phyloP scores from a whole-genome alignment of 2,797 vertebrate species.

The Atherinosoma microstoma region DNA sequence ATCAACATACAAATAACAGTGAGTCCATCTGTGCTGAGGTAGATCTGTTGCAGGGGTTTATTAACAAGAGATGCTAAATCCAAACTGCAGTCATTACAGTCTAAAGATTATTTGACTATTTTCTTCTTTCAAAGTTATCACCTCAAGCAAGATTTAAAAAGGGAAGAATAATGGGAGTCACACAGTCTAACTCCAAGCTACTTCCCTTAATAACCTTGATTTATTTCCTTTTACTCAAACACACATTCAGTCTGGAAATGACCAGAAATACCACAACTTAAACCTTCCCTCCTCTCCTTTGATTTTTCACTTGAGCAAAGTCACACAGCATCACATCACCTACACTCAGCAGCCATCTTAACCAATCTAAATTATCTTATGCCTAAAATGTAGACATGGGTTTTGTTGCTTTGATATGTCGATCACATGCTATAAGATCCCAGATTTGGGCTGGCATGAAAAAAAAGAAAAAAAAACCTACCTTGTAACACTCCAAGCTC shows the following conservation, averaged over 20 bases:
- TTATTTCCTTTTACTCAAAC: constrained; percentile 10
- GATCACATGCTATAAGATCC: constrained; percentile 4
- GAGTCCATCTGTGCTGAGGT: constrained; percentile 80
- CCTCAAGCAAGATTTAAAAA: constrained; percentile 5
- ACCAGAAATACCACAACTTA: neutral
- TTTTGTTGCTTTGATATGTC: neutral
- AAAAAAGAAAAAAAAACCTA: neutral
- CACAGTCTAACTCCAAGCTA: neutral
- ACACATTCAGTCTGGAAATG: neutral
- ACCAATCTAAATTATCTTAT: neutral
- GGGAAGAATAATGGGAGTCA: constrained; percentile 1
- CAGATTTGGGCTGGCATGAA: neutral
- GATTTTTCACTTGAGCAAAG: constrained; percentile 4
- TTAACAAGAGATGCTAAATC: constrained; percentile 18
- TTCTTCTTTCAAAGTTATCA: constrained; percentile 7
- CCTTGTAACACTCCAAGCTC: constrained; percentile 1
- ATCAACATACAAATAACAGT: constrained; percentile 89
- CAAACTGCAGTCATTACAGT: neutral
- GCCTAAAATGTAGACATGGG: neutral
- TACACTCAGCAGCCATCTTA: neutral
- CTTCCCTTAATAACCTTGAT: constrained; percentile 2
- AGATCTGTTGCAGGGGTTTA: constrained; percentile 51
- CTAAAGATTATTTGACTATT: neutral
- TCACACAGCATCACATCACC: constrained; percentile 25
- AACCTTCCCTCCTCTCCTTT: constrained; percentile 1